phyloP scores from a whole-genome alignment of 2,113 vertebrate genomes.

The Gulo gulo region DNA sequence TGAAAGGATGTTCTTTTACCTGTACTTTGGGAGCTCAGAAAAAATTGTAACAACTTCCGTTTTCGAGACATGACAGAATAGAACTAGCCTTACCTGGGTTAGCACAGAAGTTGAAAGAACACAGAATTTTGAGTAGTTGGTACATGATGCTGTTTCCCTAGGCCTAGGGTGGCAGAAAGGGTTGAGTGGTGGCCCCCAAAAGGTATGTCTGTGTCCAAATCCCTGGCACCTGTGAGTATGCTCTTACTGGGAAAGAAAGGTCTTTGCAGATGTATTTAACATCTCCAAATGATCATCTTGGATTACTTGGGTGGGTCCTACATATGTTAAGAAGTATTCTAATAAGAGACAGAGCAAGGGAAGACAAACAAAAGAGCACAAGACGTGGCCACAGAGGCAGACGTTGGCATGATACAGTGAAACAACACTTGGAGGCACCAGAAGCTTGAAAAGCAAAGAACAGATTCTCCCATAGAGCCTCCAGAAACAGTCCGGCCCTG shows the following conservation, averaged over 20 bases:
- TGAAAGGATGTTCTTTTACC: neutral
- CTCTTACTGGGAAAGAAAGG: neutral
- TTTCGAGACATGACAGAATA: neutral
- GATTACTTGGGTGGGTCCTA: neutral
- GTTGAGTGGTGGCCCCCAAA: neutral
- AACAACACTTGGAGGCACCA: neutral
- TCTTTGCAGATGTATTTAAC: neutral
- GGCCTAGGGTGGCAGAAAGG: neutral
- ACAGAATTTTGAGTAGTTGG: neutral
- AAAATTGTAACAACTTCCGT: neutral
- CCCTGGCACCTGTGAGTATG: neutral
- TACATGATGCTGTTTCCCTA: neutral
- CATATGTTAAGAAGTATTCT: neutral
- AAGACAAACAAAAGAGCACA: neutral
- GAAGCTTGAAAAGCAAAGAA: neutral
- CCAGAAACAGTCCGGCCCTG: neutral
- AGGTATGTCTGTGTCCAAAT: neutral
- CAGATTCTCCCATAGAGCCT: neutral
- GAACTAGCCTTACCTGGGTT: neutral
- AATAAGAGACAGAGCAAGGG: neutral
- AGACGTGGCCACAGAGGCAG: neutral
- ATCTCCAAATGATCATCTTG: neutral
- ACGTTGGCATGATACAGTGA: fast-evolving
- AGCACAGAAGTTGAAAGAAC: neutral
- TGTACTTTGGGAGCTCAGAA: neutral